Conservation (phyloP, 2,113 vertebrate species). For the Odocoileus hemionus region DNA sequence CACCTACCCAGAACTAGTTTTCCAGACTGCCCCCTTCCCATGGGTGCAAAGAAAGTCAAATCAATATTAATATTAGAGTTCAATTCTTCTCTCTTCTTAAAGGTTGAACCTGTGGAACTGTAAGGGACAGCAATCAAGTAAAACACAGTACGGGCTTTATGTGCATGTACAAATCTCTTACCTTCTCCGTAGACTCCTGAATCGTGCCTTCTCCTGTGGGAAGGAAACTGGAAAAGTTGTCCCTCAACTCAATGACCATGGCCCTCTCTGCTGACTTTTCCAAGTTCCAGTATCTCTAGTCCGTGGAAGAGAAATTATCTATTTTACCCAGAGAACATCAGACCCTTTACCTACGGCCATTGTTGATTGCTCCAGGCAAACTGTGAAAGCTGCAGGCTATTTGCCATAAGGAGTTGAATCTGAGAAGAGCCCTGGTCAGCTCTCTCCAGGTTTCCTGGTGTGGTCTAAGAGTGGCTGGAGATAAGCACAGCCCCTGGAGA, state of each 20-base stretch:
- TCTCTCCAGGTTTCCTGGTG: neutral
- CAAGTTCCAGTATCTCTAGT: neutral
- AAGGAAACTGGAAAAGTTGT: neutral
- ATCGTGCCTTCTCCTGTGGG: neutral
- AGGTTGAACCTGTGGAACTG: neutral
- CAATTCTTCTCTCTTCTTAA: slow-evolving; percentile 6
- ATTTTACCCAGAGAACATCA: neutral
- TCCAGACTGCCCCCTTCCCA: neutral
- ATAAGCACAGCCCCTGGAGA: neutral
- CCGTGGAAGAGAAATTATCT: neutral
- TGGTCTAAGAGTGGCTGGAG: neutral
- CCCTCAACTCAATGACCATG: neutral
- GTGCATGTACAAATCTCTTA: neutral
- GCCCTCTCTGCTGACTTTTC: neutral
- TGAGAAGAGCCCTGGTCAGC: neutral
- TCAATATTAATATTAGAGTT: slow-evolving; percentile 30
- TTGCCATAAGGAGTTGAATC: neutral
- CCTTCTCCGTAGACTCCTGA: neutral
- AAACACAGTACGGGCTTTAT: neutral
- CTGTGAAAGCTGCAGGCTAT: neutral
- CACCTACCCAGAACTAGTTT: neutral
- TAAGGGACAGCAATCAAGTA: neutral
- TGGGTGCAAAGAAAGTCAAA: neutral
- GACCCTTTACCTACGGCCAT: neutral
- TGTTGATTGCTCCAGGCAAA: accelerated